Conservation (phyloP, 2,888 invertebrate genomes). For the Abrostola tripartita region DNA sequence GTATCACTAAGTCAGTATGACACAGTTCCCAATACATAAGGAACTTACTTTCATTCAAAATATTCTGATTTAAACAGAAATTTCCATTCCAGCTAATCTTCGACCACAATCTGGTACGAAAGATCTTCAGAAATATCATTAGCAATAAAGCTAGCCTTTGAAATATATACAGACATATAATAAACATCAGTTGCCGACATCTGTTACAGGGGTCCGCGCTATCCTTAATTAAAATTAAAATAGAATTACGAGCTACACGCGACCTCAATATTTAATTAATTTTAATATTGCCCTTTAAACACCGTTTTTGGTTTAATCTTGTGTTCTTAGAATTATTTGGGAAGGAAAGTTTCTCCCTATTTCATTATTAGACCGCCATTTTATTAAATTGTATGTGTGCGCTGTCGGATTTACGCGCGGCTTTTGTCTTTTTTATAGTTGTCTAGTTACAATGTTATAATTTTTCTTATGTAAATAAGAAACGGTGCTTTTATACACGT, state of each 20-base stretch:
- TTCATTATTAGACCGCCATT: not conserved
- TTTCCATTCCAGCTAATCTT: slow-evolving; percentile 6
- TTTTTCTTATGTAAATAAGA: not conserved
- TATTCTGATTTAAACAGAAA: slow-evolving; percentile 14
- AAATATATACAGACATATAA: slow-evolving; percentile 60
- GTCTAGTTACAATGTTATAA: not conserved
- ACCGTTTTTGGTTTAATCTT: slow-evolving; percentile 54
- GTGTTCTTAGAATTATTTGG: slow-evolving; percentile 41
- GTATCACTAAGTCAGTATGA: no score
- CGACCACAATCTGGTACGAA: slow-evolving; percentile 39
- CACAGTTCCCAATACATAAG: no score
- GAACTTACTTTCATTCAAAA: not conserved
- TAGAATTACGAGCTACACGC: slow-evolving; percentile 75
- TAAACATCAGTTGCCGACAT: slow-evolving; percentile 73
- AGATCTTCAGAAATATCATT: slow-evolving; percentile 50
- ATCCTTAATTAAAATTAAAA: slow-evolving; percentile 81
- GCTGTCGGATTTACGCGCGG: not conserved
- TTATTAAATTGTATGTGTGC: not conserved
- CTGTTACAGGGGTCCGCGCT: slow-evolving; percentile 69
- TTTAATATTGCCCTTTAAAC: slow-evolving; percentile 62
- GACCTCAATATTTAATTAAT: slow-evolving; percentile 74
- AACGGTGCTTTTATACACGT: no score
- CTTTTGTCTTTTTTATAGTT: not conserved
- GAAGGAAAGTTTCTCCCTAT: slow-evolving; percentile 29
- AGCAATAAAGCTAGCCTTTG: slow-evolving; percentile 46